Conservation (phyloP, 2,113 vertebrate species). For the Hucho hucho region DNA sequence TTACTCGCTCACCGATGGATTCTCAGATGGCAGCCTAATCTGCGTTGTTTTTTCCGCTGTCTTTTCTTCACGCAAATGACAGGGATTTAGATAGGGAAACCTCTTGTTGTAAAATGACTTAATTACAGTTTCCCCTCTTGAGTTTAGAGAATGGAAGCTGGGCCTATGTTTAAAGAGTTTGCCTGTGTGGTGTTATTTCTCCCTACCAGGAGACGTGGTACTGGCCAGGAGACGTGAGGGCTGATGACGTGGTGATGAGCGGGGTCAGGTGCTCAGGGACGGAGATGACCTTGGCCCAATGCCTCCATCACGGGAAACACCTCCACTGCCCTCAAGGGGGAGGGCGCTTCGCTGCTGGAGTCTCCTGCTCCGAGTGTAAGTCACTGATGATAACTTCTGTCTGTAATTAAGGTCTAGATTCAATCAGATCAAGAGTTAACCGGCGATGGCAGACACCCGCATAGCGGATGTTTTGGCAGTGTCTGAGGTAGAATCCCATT, state of each 20-base stretch:
- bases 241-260: conserved; percentile 85
- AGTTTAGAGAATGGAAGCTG: too few relatives aligned
- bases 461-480: too few relatives aligned
- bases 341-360: conserved; percentile 83
- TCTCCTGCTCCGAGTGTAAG: conserved; percentile 91
- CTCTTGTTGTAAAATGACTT: conserved; percentile 22
- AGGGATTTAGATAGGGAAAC: not conserved
- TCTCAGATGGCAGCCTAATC: too few relatives aligned
- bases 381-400: not conserved
- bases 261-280: conserved; percentile 93
- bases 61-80: too few relatives aligned
- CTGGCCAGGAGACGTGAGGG: conserved; percentile 78
- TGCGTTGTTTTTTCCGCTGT: too few relatives aligned
- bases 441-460: too few relatives aligned
- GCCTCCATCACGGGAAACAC: conserved; percentile 81
- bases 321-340: conserved; percentile 83
- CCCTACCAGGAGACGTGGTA: conserved; percentile 90
- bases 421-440: too few relatives aligned
- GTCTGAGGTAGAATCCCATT: too few relatives aligned
- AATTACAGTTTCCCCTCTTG: not conserved
- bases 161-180: not conserved
- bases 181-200: conserved; percentile 18
- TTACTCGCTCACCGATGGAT: too few relatives aligned
- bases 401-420: too few relatives aligned
- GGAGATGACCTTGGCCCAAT: conserved; percentile 90